Percentiles rank a stretch among this genome's conserved stretches.
Evolutionary conservation across 2,113 vertebrate genomes (phyloP).

Genomic region (Menidia beryllina): DNA sequence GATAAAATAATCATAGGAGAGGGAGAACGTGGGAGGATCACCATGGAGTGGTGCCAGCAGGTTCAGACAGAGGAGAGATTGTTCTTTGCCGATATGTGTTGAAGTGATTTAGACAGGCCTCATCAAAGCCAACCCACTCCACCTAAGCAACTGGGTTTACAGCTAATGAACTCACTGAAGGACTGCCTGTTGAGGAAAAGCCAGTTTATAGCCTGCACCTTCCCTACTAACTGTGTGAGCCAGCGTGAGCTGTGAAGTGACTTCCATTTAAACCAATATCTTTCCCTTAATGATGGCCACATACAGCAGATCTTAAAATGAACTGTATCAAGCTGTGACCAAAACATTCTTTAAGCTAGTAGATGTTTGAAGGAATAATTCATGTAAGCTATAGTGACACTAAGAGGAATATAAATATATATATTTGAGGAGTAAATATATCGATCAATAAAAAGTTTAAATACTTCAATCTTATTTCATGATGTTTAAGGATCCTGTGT

Average conservation of each 20-base stretch:
- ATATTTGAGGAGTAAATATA: constrained; percentile 26
- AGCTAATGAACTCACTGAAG: constrained; percentile 41
- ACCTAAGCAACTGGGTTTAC: constrained; percentile 55
- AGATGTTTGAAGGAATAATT: not conserved
- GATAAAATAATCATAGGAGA: constrained; percentile 80
- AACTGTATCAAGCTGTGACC: constrained; percentile 45
- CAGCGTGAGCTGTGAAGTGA: constrained; percentile 41
- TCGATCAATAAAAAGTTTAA: constrained; percentile 47
- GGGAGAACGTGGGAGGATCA: constrained; percentile 58
- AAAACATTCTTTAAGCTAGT: constrained; percentile 35
- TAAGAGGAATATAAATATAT: constrained; percentile 31
- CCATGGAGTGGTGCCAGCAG: constrained; percentile 61
- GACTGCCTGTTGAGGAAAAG: constrained; percentile 32
- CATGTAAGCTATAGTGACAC: no score
- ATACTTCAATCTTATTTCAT: constrained; percentile 32
- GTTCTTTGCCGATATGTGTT: constrained; percentile 55
- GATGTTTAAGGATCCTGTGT: no score
- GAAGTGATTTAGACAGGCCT: constrained; percentile 45
- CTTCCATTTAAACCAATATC: constrained; percentile 8
- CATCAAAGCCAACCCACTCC: constrained; percentile 44
- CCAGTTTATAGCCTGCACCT: constrained; percentile 30
- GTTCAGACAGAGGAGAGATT: constrained; percentile 71
- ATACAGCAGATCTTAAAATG: constrained; percentile 42
- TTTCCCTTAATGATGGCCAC: constrained; percentile 33
- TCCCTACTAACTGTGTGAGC: constrained; percentile 27